Conservation (phyloP, 2,113 vertebrate genomes). For the Chroicocephalus ridibundus region DNA sequence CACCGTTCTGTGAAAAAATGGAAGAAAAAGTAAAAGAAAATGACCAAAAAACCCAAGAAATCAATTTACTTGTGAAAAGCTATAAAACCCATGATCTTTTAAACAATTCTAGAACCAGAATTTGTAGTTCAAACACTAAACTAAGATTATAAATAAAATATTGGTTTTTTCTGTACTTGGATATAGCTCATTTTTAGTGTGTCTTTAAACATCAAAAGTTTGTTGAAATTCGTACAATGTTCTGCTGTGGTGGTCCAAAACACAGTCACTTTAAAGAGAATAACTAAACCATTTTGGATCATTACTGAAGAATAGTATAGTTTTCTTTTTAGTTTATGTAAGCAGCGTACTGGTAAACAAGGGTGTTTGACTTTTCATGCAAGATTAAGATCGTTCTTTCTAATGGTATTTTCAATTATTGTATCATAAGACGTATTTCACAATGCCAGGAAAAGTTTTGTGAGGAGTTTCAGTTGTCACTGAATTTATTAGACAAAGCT, state of each 20-base stretch:
- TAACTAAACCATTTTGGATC: not conserved
- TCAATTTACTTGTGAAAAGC: conserved; percentile 90
- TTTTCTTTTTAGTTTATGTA: not conserved
- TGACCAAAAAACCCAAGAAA: conserved; percentile 64
- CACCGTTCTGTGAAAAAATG: conserved; percentile 82
- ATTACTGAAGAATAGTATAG: conserved; percentile 17
- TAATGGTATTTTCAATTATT: not conserved
- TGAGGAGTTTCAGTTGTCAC: not conserved
- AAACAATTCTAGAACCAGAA: conserved; percentile 92
- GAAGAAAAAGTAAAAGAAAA: conserved; percentile 43
- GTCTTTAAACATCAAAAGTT: conserved; percentile 56
- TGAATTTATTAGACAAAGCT: not conserved
- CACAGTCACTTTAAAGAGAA: not conserved
- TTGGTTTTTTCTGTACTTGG: conserved; percentile 88
- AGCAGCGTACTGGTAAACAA: not conserved
- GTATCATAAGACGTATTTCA: not conserved
- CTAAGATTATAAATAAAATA: conserved; percentile 99
- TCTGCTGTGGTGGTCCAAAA: conserved; percentile 10
- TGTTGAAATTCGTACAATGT: conserved; percentile 1
- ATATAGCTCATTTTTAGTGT: conserved; percentile 75
- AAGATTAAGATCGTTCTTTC: not conserved
- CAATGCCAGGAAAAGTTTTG: not conserved
- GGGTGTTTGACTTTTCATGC: not conserved
- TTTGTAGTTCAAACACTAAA: conserved; percentile 98
- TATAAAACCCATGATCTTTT: conserved; percentile 88